Conservation (phyloP, 2,797 vertebrate genomes). For the Argyrosomus regius region DNA sequence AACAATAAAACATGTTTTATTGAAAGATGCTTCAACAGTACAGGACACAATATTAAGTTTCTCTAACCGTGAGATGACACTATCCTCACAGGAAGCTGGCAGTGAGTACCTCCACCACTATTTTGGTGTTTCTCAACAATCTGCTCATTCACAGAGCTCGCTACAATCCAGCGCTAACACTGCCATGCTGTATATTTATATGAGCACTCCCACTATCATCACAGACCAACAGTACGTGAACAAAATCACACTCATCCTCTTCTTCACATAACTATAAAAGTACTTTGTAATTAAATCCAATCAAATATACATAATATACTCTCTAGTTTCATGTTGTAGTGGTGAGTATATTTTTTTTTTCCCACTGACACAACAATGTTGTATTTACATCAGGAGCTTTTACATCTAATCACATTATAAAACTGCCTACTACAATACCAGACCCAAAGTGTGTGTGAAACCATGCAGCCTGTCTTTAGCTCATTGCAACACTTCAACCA, state of each 20-base stretch:
- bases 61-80: not conserved
- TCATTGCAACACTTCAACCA: not conserved
- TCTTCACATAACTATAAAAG: not conserved
- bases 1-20: not conserved
- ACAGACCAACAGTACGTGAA: not conserved
- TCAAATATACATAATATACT: not conserved
- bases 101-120: not conserved
- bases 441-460: not conserved
- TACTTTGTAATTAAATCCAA: not conserved
- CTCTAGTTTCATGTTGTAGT: not conserved
- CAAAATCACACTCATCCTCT: not conserved
- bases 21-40: not conserved
- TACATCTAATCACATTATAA: too few species aligned
- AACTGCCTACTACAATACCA: not conserved
- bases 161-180: not conserved
- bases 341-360: not conserved
- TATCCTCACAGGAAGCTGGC: not conserved
- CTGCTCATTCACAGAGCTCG: constrained; percentile 5
- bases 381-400: not conserved
- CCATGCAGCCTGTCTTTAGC: not conserved
- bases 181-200: not conserved
- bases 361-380: not conserved
- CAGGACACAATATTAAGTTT: too few species aligned
- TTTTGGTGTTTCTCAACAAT: not conserved
- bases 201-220: not conserved